phyloP scores from a whole-genome alignment of 2,113 vertebrate species.

The Odobenus rosmarus region DNA sequence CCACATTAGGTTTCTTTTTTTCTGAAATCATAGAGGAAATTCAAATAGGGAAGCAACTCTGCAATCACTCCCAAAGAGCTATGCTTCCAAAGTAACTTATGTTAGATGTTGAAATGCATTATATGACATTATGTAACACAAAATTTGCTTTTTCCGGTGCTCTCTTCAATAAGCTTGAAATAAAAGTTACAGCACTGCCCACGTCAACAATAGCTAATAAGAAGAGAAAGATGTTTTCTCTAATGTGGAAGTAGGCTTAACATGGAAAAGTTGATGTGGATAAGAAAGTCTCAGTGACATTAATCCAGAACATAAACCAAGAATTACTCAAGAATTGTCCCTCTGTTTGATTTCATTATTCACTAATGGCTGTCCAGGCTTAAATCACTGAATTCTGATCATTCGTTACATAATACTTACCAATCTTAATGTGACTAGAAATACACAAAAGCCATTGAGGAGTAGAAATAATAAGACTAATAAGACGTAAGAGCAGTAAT shows the following conservation, averaged over 20 bases:
- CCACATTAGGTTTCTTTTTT: background rate
- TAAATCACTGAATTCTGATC: background rate
- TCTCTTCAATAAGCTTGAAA: background rate
- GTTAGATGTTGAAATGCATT: background rate
- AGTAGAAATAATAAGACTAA: background rate
- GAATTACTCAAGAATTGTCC: background rate
- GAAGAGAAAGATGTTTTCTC: background rate
- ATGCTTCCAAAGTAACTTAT: background rate
- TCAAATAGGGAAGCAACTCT: background rate
- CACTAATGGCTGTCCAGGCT: background rate
- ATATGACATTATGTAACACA: background rate
- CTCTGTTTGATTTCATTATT: background rate
- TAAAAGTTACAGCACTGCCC: background rate
- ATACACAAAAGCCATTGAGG: background rate
- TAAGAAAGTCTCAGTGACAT: background rate
- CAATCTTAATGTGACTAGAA: background rate
- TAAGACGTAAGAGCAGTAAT: background rate
- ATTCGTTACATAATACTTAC: background rate
- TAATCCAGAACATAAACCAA: background rate
- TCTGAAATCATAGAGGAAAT: conserved; percentile 45
- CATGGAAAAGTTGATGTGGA: background rate
- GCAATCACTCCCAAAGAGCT: background rate
- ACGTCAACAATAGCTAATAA: background rate
- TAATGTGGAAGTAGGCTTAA: background rate
- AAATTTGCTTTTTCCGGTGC: background rate